Base-by-base conservation (phyloP, 64 coral and sea anemone genomes). In the Stichodactyla mertensii region DNA sequence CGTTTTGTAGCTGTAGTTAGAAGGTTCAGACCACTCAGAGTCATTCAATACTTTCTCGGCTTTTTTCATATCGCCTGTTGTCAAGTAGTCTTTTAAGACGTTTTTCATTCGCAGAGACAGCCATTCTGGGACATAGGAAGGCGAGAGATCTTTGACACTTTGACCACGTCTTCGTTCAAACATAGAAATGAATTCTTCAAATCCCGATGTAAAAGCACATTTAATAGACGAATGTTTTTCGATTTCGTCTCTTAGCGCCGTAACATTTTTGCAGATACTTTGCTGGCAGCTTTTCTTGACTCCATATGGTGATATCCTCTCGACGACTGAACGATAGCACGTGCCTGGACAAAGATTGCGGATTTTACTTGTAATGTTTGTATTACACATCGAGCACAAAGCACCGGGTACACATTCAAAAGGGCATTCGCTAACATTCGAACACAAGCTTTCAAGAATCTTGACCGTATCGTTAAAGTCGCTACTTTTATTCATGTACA, bases 291-390 rank as follows among this genome's bases (percentile, higher is more conserved):
- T 71, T 45, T 53, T n/a, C 54, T 19, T 71, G 51, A 70, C 55
- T 3, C 55, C 45, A 69, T 61, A 78, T 0, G 82, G 67, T n/a
- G 64, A 5, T 55, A 58, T 0, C 55, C 88, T 71, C 19, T 77
- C 22, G 18, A 60, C 11, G 2, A 11, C 9, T 20, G 71, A 6
- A 24, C 71, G 82, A 51, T 90, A 56, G 60, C 88, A 90, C 0
- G n/a, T 83, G 1, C 61, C 83, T 14, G 82, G 88, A 59, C 88
- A 90, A n/a, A 90, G 52, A 5, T 82, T 82, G 23, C 83, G 88
- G 27, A 77, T 70, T 55, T 61, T 69, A 54, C 82, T 74, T 5
- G 83, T 90, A 11, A 90, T 82, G 55, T 90, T 83, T 11, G 74
- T 59, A 22, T 74, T 61, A 20, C 88, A 90, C 22, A 82, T 90